Evolutionary conservation across 2,888 invertebrate genomes (phyloP).

Genomic region (Harpagoxenus sublaevis): DNA sequence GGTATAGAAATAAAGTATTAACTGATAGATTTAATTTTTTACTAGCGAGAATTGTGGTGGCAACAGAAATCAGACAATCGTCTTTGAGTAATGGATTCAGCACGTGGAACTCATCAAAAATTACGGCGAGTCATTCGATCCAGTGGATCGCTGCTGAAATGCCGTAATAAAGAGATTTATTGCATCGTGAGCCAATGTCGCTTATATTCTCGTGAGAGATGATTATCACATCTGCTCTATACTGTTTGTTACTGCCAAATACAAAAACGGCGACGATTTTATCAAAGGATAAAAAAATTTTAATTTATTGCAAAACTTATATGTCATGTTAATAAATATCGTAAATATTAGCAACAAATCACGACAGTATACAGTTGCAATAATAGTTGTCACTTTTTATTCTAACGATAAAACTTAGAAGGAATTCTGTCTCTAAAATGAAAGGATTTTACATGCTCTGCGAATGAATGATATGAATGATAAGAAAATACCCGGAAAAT

Average conservation of each 20-base stretch:
- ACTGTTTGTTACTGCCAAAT: conserved; percentile 1
- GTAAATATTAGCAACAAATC: neutral
- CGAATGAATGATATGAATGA: neutral
- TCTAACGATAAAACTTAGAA: neutral
- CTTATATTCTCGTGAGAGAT: conserved; percentile 44
- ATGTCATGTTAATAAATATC: neutral
- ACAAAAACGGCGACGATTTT: neutral
- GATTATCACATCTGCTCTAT: conserved; percentile 2
- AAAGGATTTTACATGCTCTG: conserved; percentile 8
- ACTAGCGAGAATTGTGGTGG: neutral
- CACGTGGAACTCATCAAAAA: conserved; percentile 48
- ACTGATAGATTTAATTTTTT: neutral
- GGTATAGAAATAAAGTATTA: neutral
- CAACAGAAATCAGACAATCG: conserved; percentile 34
- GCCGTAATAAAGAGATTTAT: conserved; percentile 63
- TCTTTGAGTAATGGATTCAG: conserved; percentile 51
- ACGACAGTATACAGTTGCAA: neutral
- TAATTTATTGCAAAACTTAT: neutral
- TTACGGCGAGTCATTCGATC: conserved; percentile 59
- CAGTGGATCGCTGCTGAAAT: conserved; percentile 47
- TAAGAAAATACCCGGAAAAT: conserved; percentile 9
- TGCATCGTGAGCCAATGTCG: conserved; percentile 37
- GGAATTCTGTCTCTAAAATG: neutral
- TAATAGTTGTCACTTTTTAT: conserved; percentile 3
- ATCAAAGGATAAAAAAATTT: neutral